Percentiles rank a stretch among this genome's conserved stretches.
Evolutionary conservation across 2,888 invertebrate genomes (phyloP).

Genomic region (Eugnorisma glareosa): DNA sequence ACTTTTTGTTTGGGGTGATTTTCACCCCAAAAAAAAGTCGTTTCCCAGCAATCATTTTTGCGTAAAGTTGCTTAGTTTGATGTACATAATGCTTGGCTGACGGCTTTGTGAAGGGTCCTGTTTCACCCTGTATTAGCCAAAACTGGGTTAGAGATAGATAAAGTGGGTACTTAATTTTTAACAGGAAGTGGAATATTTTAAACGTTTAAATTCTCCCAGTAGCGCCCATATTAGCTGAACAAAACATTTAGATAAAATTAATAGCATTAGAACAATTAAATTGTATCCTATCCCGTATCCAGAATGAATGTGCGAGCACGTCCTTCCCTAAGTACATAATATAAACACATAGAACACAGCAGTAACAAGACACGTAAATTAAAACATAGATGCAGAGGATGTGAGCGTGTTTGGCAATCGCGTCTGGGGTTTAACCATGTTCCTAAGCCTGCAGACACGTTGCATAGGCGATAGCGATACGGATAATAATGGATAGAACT

Average conservation of each 20-base stretch:
- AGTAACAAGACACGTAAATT: slow-evolving; percentile 21
- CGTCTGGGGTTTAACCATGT: slow-evolving; percentile 41
- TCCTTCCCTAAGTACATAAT: neutral
- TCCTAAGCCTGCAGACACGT: neutral
- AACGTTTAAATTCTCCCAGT: neutral
- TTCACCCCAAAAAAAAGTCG: no score
- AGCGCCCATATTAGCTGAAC: neutral
- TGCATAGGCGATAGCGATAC: slow-evolving; percentile 18
- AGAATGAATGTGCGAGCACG: slow-evolving; percentile 35
- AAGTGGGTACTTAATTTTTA: neutral
- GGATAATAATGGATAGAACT: neutral
- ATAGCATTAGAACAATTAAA: neutral
- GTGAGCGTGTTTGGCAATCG: slow-evolving; percentile 51
- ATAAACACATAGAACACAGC: slow-evolving; percentile 12
- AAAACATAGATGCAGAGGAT: slow-evolving; percentile 26
- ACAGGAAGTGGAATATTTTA: neutral
- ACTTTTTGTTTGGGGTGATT: no score
- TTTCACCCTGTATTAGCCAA: no score
- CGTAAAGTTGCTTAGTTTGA: no score
- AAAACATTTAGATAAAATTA: neutral
- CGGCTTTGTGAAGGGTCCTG: no score
- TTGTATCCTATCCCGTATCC: neutral
- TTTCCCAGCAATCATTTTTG: no score
- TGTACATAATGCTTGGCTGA: no score
- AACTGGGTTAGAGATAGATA: no score